These are phyloP conservation scores for Actenoides hombroni DNA, from an alignment of 2,113 vertebrate species.

Conservation along the genomic window DNA sequence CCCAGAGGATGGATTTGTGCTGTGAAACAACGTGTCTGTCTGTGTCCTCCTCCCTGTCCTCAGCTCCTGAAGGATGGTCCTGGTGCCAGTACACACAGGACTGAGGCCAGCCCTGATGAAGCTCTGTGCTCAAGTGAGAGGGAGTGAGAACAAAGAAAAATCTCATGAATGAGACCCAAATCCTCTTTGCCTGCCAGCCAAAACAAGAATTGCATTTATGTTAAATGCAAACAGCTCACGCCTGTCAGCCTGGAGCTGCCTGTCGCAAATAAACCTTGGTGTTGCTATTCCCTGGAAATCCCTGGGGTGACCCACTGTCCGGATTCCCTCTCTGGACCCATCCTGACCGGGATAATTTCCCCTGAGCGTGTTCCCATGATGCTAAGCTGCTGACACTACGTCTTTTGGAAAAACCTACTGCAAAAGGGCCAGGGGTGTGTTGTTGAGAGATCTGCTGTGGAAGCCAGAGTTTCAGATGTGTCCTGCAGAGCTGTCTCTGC, in stretches of 20 bases:
- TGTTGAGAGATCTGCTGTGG: neutral
- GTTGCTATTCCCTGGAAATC: neutral
- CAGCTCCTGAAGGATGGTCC: neutral
- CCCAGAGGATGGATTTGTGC: neutral
- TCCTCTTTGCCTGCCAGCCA: conserved; percentile 54
- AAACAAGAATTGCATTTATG: neutral
- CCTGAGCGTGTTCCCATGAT: fast-evolving
- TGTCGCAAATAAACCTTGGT: neutral
- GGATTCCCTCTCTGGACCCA: neutral
- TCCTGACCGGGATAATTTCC: neutral
- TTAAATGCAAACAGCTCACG: neutral
- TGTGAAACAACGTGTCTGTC: neutral
- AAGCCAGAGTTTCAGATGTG: fast-evolving
- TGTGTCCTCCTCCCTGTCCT: neutral
- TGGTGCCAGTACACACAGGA: neutral
- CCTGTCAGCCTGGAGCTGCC: neutral
- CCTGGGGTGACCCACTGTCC: neutral
- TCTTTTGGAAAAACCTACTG: neutral
- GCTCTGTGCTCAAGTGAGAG: neutral
- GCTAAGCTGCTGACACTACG: neutral
- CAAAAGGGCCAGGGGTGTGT: neutral
- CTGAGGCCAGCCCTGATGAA: neutral
- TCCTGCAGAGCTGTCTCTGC: neutral
- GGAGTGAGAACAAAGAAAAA: conserved; percentile 38
- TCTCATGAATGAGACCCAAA: conserved; percentile 42